phyloP scores from a whole-genome alignment of 2,888 invertebrate species.

The Orchestes rusci region DNA sequence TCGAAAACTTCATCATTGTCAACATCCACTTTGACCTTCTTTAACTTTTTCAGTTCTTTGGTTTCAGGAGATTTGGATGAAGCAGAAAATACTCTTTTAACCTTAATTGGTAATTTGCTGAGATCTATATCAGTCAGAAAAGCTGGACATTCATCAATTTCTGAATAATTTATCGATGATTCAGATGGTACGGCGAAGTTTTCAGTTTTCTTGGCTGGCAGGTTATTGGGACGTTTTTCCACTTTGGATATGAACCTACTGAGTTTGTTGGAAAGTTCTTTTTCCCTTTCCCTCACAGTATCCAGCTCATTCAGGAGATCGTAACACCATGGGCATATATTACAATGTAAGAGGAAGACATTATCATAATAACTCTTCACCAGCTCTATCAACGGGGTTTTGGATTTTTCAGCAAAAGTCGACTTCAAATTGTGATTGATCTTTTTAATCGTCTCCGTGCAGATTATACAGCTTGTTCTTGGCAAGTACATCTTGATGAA shows the following conservation, averaged over 20 bases:
- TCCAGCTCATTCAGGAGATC: constrained; percentile 35
- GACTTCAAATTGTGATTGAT: constrained; percentile 21
- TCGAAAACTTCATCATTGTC: constrained; percentile 17
- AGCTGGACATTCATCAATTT: no score
- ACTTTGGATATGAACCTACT: no score
- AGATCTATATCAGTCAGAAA: constrained; percentile 15
- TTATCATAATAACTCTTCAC: constrained; percentile 22
- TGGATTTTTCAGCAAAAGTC: constrained; percentile 21
- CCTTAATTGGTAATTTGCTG: constrained; percentile 18
- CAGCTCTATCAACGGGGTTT: constrained; percentile 21
- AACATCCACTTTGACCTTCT: no score
- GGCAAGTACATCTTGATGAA: constrained; percentile 16
- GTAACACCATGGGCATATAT: constrained; percentile 30
- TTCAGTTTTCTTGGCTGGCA: no score
- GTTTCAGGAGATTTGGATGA: no score
- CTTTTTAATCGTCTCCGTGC: constrained; percentile 13
- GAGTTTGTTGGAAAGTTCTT: no score
- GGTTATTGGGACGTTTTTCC: no score
- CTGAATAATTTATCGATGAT: no score
- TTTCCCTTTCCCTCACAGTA: constrained; percentile 27
- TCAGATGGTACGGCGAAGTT: not conserved
- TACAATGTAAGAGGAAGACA: constrained; percentile 17
- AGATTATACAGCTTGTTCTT: constrained; percentile 14
- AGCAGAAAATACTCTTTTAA: constrained; percentile 14
- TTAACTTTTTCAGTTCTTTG: no score